These are phyloP conservation scores for Euwallacea similis DNA, from an alignment of 1,140 invertebrate genomes.

Conservation along the genomic window DNA sequence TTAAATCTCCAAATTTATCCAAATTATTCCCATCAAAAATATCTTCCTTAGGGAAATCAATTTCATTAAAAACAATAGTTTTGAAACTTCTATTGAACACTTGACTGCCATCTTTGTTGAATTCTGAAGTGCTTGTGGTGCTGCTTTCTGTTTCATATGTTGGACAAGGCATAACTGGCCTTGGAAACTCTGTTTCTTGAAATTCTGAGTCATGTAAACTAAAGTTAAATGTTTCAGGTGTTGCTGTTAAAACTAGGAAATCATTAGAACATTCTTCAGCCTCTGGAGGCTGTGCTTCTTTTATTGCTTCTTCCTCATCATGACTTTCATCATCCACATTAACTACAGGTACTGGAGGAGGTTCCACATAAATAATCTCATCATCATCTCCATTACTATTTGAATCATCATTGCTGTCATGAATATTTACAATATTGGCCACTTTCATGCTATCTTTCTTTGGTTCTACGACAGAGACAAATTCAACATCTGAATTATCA, in stretches of 20 bases:
- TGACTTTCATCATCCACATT: slow-evolving; percentile 36
- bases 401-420: background rate
- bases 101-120: slow-evolving; percentile 36
- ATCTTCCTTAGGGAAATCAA: slow-evolving; percentile 47
- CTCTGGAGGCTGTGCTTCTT: slow-evolving; percentile 19
- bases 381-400: slow-evolving; percentile 32
- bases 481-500: slow-evolving; percentile 25
- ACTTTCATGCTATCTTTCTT: background rate
- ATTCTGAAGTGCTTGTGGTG: slow-evolving; percentile 42
- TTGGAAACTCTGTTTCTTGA: slow-evolving; percentile 35
- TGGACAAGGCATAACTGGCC: slow-evolving; percentile 36
- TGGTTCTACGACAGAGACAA: background rate
- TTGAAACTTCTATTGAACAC: slow-evolving; percentile 35
- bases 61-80: slow-evolving; percentile 44
- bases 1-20: slow-evolving; percentile 45
- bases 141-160: slow-evolving; percentile 48
- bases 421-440: background rate
- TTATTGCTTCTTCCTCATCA: slow-evolving; percentile 9
- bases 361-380: slow-evolving; percentile 43
- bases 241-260: slow-evolving; percentile 40
- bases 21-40: slow-evolving; percentile 44
- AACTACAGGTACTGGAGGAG: slow-evolving; percentile 41
- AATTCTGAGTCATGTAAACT: slow-evolving; percentile 46
- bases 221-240: slow-evolving; percentile 43
- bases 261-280: slow-evolving; percentile 43